Conservation (phyloP, 2,888 invertebrate genomes). For the Cheilosia impressa region DNA sequence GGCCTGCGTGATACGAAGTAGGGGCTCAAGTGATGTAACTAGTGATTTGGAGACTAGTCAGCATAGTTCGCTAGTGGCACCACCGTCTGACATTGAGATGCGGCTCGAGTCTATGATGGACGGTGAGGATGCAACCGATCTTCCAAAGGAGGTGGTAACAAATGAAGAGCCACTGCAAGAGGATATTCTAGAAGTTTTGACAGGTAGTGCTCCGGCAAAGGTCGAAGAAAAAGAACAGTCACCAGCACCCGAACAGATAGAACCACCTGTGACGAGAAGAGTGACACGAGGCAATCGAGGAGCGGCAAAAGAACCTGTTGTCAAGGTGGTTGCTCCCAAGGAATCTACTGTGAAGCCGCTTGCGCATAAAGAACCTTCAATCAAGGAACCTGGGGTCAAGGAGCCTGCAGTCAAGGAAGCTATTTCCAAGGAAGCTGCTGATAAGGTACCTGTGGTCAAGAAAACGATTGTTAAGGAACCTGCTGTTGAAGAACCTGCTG, state of each 20-base stretch:
- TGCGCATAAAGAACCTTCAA: neutral
- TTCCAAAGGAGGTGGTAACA: constrained; percentile 73
- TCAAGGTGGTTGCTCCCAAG: constrained; percentile 58
- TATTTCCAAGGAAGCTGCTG: neutral
- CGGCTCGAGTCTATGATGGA: constrained; percentile 83
- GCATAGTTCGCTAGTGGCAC: constrained; percentile 83
- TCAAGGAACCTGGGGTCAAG: constrained; percentile 33
- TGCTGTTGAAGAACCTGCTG: constrained; percentile 43
- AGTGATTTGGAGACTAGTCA: constrained; percentile 83
- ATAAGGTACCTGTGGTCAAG: constrained; percentile 9
- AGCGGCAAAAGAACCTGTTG: constrained; percentile 42
- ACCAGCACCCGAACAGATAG: constrained; percentile 14
- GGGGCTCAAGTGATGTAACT: constrained; percentile 83
- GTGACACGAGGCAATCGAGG: constrained; percentile 78
- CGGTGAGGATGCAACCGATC: constrained; percentile 77
- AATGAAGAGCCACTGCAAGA: constrained; percentile 80
- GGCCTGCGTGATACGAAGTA: constrained; percentile 83
- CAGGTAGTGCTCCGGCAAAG: constrained; percentile 76
- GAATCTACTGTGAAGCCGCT: constrained; percentile 2
- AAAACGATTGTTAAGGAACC: constrained; percentile 25
- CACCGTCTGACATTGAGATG: constrained; percentile 83
- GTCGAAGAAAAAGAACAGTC: constrained; percentile 3
- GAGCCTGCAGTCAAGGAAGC: constrained; percentile 9
- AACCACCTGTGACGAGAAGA: constrained; percentile 72
- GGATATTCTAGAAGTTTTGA: constrained; percentile 81